Conservation (phyloP, 2,113 vertebrate species). For the Xiphophorus maculatus region DNA sequence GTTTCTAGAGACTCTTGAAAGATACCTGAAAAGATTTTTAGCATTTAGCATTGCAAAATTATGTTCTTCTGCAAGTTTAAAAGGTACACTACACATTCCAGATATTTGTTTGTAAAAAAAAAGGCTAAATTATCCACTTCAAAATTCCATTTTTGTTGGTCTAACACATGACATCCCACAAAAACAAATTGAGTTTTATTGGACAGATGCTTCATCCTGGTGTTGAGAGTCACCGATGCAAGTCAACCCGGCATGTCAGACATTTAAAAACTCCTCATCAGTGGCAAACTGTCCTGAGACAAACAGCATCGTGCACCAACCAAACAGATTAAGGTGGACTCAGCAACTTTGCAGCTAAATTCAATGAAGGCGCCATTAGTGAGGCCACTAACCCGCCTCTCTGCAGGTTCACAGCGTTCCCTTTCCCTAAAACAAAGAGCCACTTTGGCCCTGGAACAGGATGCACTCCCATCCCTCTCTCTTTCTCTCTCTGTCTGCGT, state of each 20-base stretch:
- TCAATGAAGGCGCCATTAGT: constrained; percentile 36
- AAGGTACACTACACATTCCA: neutral
- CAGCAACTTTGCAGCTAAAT: constrained; percentile 15
- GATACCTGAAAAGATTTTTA: neutral
- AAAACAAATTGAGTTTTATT: too few species aligned
- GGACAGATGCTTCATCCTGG: too few species aligned
- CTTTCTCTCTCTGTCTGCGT: constrained; percentile 20
- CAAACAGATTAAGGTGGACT: constrained; percentile 20
- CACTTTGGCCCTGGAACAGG: constrained; percentile 68
- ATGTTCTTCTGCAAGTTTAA: neutral
- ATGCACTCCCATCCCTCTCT: constrained; percentile 53
- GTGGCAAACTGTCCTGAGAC: constrained; percentile 18
- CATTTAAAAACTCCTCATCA: constrained; percentile 10
- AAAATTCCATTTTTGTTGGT: too few species aligned
- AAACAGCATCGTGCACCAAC: constrained; percentile 1
- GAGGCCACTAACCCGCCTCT: constrained; percentile 36
- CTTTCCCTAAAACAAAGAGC: constrained; percentile 72
- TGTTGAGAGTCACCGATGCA: too few species aligned
- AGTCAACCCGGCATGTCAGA: neutral
- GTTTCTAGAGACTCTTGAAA: neutral
- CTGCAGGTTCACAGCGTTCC: constrained; percentile 74
- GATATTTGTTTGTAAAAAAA: too few species aligned
- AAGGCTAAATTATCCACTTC: too few species aligned
- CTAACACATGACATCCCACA: too few species aligned
- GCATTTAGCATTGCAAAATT: too few species aligned